Base-by-base conservation (phyloP, 2,888 invertebrate species). In the Fragum sueziense region DNA sequence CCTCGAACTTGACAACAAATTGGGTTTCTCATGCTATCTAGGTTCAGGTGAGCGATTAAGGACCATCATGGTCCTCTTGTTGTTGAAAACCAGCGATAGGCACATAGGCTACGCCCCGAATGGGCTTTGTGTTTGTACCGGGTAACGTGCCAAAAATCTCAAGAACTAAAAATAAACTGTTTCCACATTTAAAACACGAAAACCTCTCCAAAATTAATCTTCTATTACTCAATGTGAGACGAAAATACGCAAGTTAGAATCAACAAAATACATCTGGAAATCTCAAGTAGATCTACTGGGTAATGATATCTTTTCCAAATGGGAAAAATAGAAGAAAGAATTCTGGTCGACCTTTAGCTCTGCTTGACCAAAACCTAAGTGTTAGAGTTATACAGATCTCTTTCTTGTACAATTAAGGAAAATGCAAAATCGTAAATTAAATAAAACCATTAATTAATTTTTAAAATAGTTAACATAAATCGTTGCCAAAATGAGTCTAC, bases 131-230 rank as follows among this genome's bases (percentile, higher is more conserved):
- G 14, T 14, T 31, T 29, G 61, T 29, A 17, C 17, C 2, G 65
- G 65, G 41, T 37, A 65, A 25, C 3, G 27, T n/a, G 65, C 65
- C 65, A 65, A 65, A 14, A 41, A 41, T 65, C 65, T 65, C 22
- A n/a, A 65, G 41, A 65, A 41, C 41, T 65, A 41, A 65, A 65
- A 65, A 65, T 65, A 65, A 65, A 65, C 41, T 65, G 65, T 37
- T 65, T 65, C 65, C 65, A 41, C 57, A 25, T 29, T 37, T 41
- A 33, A 27, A 9, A 27, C 37, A 37, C 14, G 27, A 31, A 37
- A 7, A 22, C 20, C 25, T 31, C 41, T 37, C 65, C 22, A 65
- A 25, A 37, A 41, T 34, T 65, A 65, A 65, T 65, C 65, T 20
- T n/a, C 9, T 34, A 33, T 65, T 37, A 41, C 41, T 65, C 65